Conservation (phyloP, 2,888 invertebrate genomes). For the Limenitis camilla region DNA sequence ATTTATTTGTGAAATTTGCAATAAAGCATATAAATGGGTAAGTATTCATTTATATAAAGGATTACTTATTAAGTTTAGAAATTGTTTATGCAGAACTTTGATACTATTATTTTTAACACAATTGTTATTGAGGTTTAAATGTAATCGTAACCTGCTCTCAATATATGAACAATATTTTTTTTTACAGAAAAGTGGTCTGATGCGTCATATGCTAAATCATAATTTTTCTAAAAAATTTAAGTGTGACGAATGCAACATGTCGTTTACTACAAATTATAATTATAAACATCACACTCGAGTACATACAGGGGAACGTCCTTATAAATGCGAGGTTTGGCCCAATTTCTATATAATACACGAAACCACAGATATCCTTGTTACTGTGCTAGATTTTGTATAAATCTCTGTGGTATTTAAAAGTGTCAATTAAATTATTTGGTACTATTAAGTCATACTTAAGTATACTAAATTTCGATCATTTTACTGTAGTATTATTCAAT, state of each 20-base stretch:
- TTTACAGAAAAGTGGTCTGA: conserved; percentile 34
- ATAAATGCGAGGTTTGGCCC: conserved; percentile 46
- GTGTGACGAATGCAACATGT: conserved; percentile 48
- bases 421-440: no score
- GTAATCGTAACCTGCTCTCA: not conserved
- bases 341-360: not conserved
- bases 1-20: conserved; percentile 42
- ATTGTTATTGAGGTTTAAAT: not conserved
- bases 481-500: no score
- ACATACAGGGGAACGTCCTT: conserved; percentile 56
- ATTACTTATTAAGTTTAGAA: not conserved
- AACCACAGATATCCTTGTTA: no score
- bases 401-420: no score
- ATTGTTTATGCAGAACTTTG: not conserved
- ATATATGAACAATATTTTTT: not conserved
- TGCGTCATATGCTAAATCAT: conserved; percentile 39
- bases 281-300: conserved; percentile 48
- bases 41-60: conserved; percentile 21
- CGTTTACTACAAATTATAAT: conserved; percentile 33
- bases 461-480: no score
- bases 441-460: no score
- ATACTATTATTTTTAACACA: not conserved
- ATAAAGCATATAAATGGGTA: conserved; percentile 50
- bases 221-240: conserved; percentile 38
- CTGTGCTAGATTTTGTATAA: no score